These are phyloP conservation scores for Echinometra lucunter DNA, from an alignment of 53 echinoderm and acorn worm species.

Conservation along the genomic window DNA sequence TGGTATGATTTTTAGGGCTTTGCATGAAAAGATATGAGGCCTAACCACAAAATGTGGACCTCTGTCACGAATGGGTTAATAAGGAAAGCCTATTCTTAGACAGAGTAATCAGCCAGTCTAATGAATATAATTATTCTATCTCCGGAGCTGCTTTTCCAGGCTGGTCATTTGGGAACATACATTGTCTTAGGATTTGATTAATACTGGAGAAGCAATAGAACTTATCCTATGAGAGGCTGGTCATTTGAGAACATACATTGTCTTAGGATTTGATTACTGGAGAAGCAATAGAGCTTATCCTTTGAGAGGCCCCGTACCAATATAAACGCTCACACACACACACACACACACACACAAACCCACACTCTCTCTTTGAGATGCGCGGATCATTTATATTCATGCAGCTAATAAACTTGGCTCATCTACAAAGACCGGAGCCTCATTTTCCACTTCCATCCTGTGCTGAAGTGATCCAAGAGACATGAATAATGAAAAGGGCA, in stretches of 20 bases:
- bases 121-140: no score
- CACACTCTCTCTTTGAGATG: background rate
- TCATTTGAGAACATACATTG: background rate
- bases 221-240: background rate
- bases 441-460: background rate
- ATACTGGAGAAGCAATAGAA: background rate
- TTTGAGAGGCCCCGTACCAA: background rate
- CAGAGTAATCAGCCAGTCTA: no score
- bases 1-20: no score
- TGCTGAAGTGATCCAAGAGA: background rate
- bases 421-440: background rate
- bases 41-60: no score
- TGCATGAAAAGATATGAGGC: no score
- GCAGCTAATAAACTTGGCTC: slow-evolving; percentile 33
- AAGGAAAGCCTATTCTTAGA: no score
- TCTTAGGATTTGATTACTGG: background rate
- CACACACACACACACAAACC: no score
- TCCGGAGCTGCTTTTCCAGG: no score
- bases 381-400: slow-evolving; percentile 14
- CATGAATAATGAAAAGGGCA: slow-evolving; percentile 23
- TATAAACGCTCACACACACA: no score
- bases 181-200: background rate
- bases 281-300: slow-evolving; percentile 10
- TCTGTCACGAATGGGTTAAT: no score
- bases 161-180: no score